A percentile compares a stretch with the other conserved stretches of the same genome.
These are phyloP conservation scores for Plecturocebus donacophilus DNA, from an alignment of 2,113 vertebrate genomes.

Conservation along the genomic window DNA sequence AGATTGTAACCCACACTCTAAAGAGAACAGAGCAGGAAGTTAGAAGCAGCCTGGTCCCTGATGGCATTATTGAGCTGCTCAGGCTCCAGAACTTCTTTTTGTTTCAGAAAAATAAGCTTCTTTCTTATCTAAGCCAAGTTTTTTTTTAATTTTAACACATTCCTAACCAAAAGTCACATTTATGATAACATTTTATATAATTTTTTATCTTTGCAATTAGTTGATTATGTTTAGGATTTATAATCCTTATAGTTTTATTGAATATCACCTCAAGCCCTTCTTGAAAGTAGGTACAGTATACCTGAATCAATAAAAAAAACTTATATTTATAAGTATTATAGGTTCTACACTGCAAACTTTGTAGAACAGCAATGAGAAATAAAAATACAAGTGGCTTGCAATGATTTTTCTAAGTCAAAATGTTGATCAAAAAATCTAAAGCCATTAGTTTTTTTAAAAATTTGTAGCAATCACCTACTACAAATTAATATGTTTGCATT, in stretches of 20 bases:
- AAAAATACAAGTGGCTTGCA: neutral
- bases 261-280: neutral
- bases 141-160: neutral
- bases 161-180: neutral
- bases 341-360: neutral
- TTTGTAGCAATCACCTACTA: neutral
- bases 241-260: neutral
- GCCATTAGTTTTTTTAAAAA: neutral
- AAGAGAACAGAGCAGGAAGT: neutral
- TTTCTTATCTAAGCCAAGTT: neutral
- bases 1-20: neutral
- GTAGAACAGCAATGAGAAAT: conserved; percentile 9
- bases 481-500: conserved; percentile 41
- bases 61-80: neutral
- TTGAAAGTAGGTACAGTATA: neutral
- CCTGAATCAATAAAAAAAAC: neutral
- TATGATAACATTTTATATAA: neutral
- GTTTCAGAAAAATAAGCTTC: conserved; percentile 13
- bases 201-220: neutral
- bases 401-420: conserved; percentile 2
- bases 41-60: neutral
- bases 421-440: conserved; percentile 10
- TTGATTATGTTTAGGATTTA: neutral
- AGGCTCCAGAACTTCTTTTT: neutral
- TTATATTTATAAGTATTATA: neutral